Percentiles rank a stretch among this genome's conserved stretches.
Evolutionary conservation across 1,140 invertebrate species (phyloP).

Genomic region (Ruditapes philippinarum): DNA sequence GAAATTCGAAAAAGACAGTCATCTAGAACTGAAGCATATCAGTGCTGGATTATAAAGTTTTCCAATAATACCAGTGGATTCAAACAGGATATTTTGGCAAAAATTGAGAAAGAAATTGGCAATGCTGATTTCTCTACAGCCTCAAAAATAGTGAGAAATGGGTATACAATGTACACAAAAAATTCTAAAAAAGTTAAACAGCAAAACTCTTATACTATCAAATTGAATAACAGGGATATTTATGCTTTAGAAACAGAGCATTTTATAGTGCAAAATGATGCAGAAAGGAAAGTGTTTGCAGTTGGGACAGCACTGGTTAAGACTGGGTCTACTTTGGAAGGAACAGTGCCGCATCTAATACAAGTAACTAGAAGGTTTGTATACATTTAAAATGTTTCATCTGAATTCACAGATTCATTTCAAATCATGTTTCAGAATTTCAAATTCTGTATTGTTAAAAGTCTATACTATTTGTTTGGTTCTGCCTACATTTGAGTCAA

Average conservation of each 20-base stretch:
- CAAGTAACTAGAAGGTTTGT: too few relatives aligned
- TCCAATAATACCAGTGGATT: neutral
- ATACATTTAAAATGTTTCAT: too few relatives aligned
- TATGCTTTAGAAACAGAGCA: neutral
- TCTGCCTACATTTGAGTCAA: too few relatives aligned
- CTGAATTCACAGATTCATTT: too few relatives aligned
- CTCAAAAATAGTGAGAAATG: neutral
- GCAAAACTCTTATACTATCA: neutral
- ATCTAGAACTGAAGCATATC: neutral
- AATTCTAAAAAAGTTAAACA: neutral
- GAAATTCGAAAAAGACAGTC: neutral
- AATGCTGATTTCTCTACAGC: neutral
- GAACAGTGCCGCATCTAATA: too few relatives aligned
- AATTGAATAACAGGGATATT: neutral
- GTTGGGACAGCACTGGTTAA: too few relatives aligned
- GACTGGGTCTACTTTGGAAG: too few relatives aligned
- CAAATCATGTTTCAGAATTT: too few relatives aligned
- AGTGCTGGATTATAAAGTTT: neutral
- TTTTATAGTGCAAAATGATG: neutral
- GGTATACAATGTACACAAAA: neutral
- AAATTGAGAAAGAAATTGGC: neutral
- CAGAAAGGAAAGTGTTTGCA: neutral
- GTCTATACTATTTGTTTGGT: too few relatives aligned
- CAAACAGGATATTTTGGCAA: conserved; percentile 7
- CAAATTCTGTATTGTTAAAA: too few relatives aligned